phyloP scores from a whole-genome alignment of 2,888 invertebrate species.

The Eristalis tenax region DNA sequence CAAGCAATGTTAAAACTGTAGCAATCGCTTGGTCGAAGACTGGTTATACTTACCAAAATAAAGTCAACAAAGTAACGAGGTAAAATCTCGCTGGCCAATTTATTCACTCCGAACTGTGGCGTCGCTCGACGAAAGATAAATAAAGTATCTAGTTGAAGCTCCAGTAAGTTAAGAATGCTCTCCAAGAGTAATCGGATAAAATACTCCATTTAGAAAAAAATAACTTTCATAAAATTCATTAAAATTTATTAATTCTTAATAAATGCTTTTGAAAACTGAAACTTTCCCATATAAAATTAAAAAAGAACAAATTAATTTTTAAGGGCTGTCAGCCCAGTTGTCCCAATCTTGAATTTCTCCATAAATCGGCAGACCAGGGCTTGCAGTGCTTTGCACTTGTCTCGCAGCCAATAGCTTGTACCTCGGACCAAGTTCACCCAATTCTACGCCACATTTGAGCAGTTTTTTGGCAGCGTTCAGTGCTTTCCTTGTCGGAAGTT shows the following conservation, averaged over 20 bases:
- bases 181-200: too few relatives aligned
- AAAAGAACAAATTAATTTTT: background rate
- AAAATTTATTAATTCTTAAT: background rate
- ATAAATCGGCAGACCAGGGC: slow-evolving; percentile 82
- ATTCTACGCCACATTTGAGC: slow-evolving; percentile 81
- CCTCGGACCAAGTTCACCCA: slow-evolving; percentile 79
- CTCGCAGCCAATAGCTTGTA: slow-evolving; percentile 82
- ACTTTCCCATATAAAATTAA: background rate
- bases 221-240: background rate
- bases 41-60: too few relatives aligned
- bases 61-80: too few relatives aligned
- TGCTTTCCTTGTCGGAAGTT: slow-evolving; percentile 79
- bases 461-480: slow-evolving; percentile 80
- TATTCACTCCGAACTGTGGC: too few relatives aligned
- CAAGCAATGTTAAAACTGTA: too few relatives aligned
- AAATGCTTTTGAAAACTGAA: background rate
- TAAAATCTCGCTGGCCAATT: too few relatives aligned
- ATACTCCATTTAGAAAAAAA: too few relatives aligned
- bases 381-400: slow-evolving; percentile 81
- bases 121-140: too few relatives aligned
- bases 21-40: too few relatives aligned
- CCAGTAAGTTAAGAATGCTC: too few relatives aligned
- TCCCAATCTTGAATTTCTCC: slow-evolving; percentile 82
- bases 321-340: slow-evolving; percentile 77
- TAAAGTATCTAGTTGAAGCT: too few relatives aligned